Base-by-base conservation (phyloP, 2,113 vertebrate genomes). In the Grammomys dolichurus region DNA sequence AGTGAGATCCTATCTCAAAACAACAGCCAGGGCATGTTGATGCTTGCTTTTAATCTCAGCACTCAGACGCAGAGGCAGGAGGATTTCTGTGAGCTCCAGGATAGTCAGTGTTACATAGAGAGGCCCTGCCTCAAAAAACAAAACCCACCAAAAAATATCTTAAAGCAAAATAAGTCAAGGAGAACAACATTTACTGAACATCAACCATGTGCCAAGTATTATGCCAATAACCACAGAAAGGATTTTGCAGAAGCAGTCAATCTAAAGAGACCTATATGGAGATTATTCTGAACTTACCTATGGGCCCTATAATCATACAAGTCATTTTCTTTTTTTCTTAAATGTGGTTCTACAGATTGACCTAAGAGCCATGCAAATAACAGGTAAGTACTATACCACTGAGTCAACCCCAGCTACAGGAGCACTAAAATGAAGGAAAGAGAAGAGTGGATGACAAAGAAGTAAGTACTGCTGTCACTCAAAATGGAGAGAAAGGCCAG, bases 201-300 rank as follows among this genome's bases (percentile, higher is more conserved):
- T 84, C 36, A 92, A 78, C 33, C 51, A 73, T 58, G 26, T 90
- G 56, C n/a, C n/a, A 63, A 40, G 7, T 17, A 82, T 28, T 82
- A 26, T 93, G 40, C 48, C 65, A 93, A 65, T 11, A 91, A 26
- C 4, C 56, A 85, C 56, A 93, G 65, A 56, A 89, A 93, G 36
- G 73, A 94, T 78, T 93, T 14, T 90, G 69, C 3, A 92, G 58
- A 86, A 93, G 81, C 76, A 28, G 92, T 73, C 91, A 97, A 97
- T 43, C n/a, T 76, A 95, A 91, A 70, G 70, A 91, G 91, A 33
- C 58, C 60, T 88, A 26, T 82, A 56, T 89, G 56, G 46, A 95
- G 75, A 89, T 93, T 89, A 92, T 81, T 90, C 58, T 90, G 58
- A 73, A 76, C 93, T 95, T 89, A 90, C 28, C 63, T 76, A n/a